Conservation (phyloP, 2,888 invertebrate species). For the Aspidiotus rigidus region DNA sequence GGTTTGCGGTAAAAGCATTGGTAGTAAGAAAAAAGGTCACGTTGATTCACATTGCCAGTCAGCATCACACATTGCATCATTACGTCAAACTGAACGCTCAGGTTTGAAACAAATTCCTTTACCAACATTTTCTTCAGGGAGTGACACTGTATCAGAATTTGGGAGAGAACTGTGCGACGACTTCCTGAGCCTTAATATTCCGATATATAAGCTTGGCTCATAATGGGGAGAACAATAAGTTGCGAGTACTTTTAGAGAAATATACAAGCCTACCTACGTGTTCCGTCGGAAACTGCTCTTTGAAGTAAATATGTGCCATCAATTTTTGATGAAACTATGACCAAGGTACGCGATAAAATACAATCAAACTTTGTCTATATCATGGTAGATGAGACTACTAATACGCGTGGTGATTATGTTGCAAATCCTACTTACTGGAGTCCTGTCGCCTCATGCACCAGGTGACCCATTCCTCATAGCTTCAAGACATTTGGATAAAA, state of each 20-base stretch:
- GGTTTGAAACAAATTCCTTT: conserved; percentile 3
- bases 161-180: background rate
- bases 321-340: background rate
- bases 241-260: background rate
- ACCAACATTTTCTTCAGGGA: conserved; percentile 6
- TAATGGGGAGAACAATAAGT: background rate
- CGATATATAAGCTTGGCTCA: background rate
- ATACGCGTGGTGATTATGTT: background rate
- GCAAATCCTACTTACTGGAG: background rate
- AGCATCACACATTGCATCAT: background rate
- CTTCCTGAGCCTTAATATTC: conserved; percentile 4
- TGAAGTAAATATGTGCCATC: background rate
- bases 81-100: background rate
- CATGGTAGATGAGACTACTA: conserved; percentile 12
- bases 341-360: background rate
- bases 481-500: background rate
- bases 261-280: background rate
- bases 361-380: conserved; percentile 12
- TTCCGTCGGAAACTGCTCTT: background rate
- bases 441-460: background rate
- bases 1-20: background rate
- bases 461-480: background rate
- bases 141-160: conserved; percentile 2
- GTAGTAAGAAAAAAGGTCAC: background rate
- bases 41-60: background rate